These are phyloP conservation scores for Empidonax traillii DNA, from an alignment of 2,113 vertebrate genomes.

Conservation along the genomic window DNA sequence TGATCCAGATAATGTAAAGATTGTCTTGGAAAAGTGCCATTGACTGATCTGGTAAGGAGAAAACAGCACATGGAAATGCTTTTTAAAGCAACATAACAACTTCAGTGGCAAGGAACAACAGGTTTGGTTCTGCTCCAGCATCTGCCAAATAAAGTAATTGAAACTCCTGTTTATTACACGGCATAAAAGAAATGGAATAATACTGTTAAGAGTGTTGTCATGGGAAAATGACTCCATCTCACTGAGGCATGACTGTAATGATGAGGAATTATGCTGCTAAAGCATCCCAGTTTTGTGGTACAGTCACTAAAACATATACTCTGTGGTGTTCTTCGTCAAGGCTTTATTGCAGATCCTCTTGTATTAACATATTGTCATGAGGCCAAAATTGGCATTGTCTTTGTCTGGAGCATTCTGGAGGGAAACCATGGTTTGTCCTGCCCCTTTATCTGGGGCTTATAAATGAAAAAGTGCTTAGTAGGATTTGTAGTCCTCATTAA, in stretches of 20 bases:
- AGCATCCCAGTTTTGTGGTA: neutral
- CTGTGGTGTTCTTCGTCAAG: neutral
- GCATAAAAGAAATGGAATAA: neutral
- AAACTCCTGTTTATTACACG: neutral
- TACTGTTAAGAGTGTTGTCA: neutral
- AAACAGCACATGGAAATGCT: neutral
- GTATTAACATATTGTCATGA: neutral
- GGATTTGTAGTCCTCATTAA: conserved; percentile 51
- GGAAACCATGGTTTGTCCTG: neutral
- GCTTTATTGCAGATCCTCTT: neutral
- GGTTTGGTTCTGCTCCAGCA: neutral
- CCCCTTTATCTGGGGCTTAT: conserved; percentile 24
- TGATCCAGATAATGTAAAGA: neutral
- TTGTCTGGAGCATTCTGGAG: conserved; percentile 19
- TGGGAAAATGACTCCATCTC: neutral
- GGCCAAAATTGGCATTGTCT: neutral
- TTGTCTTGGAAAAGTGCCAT: neutral
- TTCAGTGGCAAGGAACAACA: neutral
- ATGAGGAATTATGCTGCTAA: neutral
- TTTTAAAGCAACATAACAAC: neutral
- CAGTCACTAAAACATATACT: neutral
- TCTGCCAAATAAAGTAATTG: neutral
- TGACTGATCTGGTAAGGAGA: neutral
- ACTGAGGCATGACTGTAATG: neutral
- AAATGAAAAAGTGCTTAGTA: conserved; percentile 18